Evolutionary conservation across 2,888 invertebrate genomes (phyloP), one percentile per base, ranked within the genome.

Genomic region (Pyrgus malvae): DNA sequence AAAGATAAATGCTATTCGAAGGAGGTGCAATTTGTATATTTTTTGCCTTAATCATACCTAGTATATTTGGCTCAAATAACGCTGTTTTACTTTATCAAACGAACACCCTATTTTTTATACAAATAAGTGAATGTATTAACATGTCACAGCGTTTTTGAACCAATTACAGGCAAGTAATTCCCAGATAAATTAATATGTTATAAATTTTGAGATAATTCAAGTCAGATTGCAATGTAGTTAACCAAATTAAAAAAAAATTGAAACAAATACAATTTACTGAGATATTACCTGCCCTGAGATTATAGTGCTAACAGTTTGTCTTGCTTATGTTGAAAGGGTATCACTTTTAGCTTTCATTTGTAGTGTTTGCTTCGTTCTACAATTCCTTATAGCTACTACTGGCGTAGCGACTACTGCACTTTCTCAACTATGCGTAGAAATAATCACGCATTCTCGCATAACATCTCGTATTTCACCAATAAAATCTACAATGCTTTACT

Each of bases 271-370:
- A n/a, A 17, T 8, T 25, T 16, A 46, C 31, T 38, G 46, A 54
- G 40, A 54, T 27, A 40, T 54, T 46, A 54, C 54, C 33, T 46
- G 33, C 31, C 38, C 40, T 44, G n/a, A 16, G 8, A 17, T 45
- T 49, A 49, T 64, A 61, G 62, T 59, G 60, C 60, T 58, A 58
- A 56, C 54, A 53, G 31, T 54, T 48, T 50, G 46, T 58, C 35
- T 58, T 42, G 58, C 50, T 58, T 55, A 25, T 46, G 31, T 54
- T 54, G 21, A 38, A 16, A 46, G 11, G 40, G 40, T 54, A 25
- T 40, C 46, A 54, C 54, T 33, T 23, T 53, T n/a, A 48, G 48
- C 48, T 48, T 55, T 48, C 27, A 35, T 55, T 48, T 42, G 48
- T 55, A 48, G 55, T 31, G 21, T 48, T 46, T 14, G 55, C 55